phyloP scores from a whole-genome alignment of 1,140 invertebrate species.

The Pseudomyrmex cubaensis region DNA sequence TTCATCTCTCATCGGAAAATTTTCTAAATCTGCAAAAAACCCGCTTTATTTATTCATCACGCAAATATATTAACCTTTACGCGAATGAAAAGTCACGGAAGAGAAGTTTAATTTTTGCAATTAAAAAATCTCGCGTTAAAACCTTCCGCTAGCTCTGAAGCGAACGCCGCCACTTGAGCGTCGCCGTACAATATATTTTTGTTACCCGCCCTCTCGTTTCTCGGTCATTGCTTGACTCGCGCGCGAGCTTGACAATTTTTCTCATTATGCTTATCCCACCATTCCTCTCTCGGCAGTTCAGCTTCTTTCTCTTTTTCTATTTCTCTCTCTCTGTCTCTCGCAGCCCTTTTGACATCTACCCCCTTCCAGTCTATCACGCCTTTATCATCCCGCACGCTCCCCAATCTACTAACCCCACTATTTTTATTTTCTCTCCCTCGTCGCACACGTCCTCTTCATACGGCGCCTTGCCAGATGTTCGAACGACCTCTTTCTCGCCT shows the following conservation, averaged over 20 bases:
- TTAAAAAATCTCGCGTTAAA: no score
- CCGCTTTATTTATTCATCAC: not conserved
- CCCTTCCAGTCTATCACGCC: slow-evolving; percentile 19
- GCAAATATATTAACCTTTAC: no score
- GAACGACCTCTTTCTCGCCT: slow-evolving; percentile 46
- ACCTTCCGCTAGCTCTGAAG: no score
- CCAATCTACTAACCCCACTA: slow-evolving; percentile 27
- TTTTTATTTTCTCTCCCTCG: slow-evolving; percentile 45
- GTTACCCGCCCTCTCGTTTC: slow-evolving; percentile 7
- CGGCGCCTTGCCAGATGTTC: slow-evolving; percentile 48
- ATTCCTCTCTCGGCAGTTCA: slow-evolving; percentile 3
- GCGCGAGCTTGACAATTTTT: slow-evolving; percentile 35
- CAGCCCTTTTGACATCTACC: not conserved
- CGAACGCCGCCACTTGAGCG: slow-evolving; percentile 23
- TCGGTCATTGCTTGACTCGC: slow-evolving; percentile 3
- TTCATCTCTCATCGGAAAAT: no score
- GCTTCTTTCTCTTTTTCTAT: not conserved
- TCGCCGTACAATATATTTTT: not conserved
- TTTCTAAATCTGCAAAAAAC: no score
- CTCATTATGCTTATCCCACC: slow-evolving; percentile 40
- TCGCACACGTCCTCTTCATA: slow-evolving; percentile 35
- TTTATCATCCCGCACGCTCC: slow-evolving; percentile 22
- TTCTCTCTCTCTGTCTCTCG: not conserved
- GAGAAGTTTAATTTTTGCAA: no score
- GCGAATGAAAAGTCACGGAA: no score